Base-by-base conservation (phyloP, 2,797 vertebrate species). In the Ciconia nigra region DNA sequence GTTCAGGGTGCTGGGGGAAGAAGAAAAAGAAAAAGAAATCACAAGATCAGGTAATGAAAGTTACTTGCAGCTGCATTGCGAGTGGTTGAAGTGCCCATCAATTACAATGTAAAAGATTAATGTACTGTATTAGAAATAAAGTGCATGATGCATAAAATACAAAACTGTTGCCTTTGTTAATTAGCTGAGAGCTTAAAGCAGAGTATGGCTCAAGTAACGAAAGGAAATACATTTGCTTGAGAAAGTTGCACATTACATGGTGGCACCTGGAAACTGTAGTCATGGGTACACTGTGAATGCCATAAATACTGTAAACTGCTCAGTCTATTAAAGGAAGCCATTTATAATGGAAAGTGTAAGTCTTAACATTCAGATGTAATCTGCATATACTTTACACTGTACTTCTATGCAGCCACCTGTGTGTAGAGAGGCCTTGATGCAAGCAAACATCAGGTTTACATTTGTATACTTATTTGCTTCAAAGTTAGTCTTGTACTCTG, bases 11-110 rank as follows among this genome's bases (percentile, higher is more conserved):
- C 98, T 99, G 99, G 99, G 99, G 99, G 57, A 99, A 99, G 98
- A 99, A 99, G 97, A 99, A 99, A 98, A 99, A 99, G 99, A 99
- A 99, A 98, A 99, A 99, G 99, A 99, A 99, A 98, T 98, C 98
- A 41, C 98, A 99, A 81, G 99, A 99, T 95, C 99, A 99, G 99
- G 99, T 99, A 98, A 98, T 87, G 96, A 33, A 71, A 74, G 58
- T 21, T 41, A 72, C 39, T 83, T 96, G 78, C 97, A 98, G 97
- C 98, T 98, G 98, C 76, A 41, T 90, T 96, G 95, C 61, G 59
- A 95, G 98, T 97, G 97, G 37, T 59, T 94, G 94, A 97, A 97
- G 95, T 96, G 57, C 55, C 66, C 4, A 7, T 92, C 22, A 19
- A 72, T 86, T 93, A 52, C 81, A 70, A 77, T 51, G 54, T 7